Base-by-base conservation (phyloP, 1,140 invertebrate genomes). In the Aphaenogaster rudis region DNA sequence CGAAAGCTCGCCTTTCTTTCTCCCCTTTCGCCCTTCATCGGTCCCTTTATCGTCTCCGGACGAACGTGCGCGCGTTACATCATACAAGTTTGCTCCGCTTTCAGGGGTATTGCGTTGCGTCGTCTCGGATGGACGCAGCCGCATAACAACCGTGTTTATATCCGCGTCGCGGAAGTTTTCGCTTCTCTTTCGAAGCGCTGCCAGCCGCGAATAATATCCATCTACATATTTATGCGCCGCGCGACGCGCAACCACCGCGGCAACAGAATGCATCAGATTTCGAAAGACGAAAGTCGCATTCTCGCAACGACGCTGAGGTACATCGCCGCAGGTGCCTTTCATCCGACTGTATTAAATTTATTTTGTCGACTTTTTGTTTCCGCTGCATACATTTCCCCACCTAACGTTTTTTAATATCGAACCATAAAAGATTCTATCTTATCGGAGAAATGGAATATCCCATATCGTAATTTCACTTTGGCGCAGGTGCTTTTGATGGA, bases 201-300 rank as follows among this genome's bases (percentile, higher is more conserved):
- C 82, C 57, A 64, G 33, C 59, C 74, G 45, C 82, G 71, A 78
- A 66, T 79, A 66, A 86, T 86, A 79, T 42, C 39, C 39, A 86
- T 86, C 82, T 86, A 79, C 82, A 66, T 86, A 86, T 86, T 86
- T 79, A 86, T 66, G 63, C 67, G 78, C 7, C 42, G n/a, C 9
- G 52, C 42, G 78, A 57, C 42, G 80, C 21, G 15, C 54, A 48
- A 48, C 54, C 42, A 21, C 13, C 48, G 39, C 42, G 8, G 21
- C 52, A 15, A 21, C 36, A 11, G 42, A 74, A 82, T 59, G 42
- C 69, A 84, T 76, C 69, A 28, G 61, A 59, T 76, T 84, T 76
- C 69, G 54, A 76, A 72, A 71, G 50, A 82, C 52, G 67, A 33
- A 74, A 42, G 36, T 33, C n/a, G 77, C 33, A n/a, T 33, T 69